phyloP scores from a whole-genome alignment of 2,888 invertebrate genomes.

The Ashinkailepas kermadecensis region DNA sequence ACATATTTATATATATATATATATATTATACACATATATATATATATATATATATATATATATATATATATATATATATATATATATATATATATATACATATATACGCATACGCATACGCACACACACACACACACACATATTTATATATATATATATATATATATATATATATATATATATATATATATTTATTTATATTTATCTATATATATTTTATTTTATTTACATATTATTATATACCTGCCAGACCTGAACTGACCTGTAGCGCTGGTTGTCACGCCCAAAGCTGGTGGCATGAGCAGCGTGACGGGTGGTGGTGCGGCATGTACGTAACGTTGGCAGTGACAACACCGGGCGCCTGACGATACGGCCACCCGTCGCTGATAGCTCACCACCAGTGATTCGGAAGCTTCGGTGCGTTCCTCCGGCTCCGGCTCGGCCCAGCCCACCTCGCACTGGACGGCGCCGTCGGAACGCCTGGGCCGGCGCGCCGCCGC shows the following conservation, averaged over 20 bases:
- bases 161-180: no score
- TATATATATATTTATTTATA: no score
- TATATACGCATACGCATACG: no score
- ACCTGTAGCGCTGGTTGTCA: not conserved
- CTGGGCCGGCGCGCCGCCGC: not conserved
- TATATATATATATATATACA: no score
- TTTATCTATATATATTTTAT: no score
- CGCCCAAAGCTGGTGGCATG: not conserved
- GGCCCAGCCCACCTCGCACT: not conserved
- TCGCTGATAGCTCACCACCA: slow-evolving; percentile 13
- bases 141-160: no score
- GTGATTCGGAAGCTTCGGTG: slow-evolving; percentile 4
- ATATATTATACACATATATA: no score
- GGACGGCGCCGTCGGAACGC: not conserved
- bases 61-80: no score
- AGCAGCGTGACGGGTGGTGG: not conserved
- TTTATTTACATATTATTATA: no score
- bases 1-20: no score
- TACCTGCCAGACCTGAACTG: not conserved
- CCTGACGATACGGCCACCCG: not conserved
- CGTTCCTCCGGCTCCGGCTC: not conserved
- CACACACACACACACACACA: no score
- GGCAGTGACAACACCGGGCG: not conserved
- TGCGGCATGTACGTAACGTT: not conserved
- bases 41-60: no score